Percentiles rank a stretch among this genome's conserved stretches.
These are phyloP conservation scores for Chironex yamaguchii DNA, from an alignment of 30 jellyfish, hydroid and myxozoan species.

Conservation along the genomic window DNA sequence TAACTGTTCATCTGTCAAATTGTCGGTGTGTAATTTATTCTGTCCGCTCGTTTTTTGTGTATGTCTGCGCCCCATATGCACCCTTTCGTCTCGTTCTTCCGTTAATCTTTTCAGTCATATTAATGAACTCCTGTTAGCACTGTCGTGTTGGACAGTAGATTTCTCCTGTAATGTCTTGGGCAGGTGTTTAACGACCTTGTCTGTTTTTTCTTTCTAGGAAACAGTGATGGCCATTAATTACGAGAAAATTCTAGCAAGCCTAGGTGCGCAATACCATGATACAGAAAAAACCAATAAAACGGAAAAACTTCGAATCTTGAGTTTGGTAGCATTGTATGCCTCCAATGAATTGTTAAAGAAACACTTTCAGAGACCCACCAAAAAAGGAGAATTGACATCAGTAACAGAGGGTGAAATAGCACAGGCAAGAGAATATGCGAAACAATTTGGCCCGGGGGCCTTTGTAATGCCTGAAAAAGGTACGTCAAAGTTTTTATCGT, in stretches of 20 bases:
- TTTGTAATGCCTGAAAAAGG: constrained; percentile 59
- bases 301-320: constrained; percentile 75
- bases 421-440: constrained; percentile 86
- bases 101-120: too few relatives aligned
- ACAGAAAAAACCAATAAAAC: constrained; percentile 57
- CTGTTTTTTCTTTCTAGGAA: constrained; percentile 43
- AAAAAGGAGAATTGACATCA: constrained; percentile 65
- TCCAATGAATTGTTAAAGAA: constrained; percentile 73
- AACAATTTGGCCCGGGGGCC: constrained; percentile 85
- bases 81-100: too few relatives aligned
- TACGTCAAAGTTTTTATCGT: too few relatives aligned
- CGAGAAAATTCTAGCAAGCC: constrained; percentile 56
- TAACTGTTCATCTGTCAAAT: too few relatives aligned
- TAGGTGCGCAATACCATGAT: constrained; percentile 67
- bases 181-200: background rate
- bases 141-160: too few relatives aligned
- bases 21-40: too few relatives aligned
- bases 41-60: too few relatives aligned
- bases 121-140: too few relatives aligned
- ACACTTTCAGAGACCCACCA: constrained; percentile 65
- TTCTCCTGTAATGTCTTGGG: background rate
- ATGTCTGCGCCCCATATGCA: too few relatives aligned
- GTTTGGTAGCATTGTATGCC: constrained; percentile 83
- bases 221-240: constrained; percentile 57
- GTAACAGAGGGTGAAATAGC: constrained; percentile 83